Base-by-base conservation (phyloP, 1,140 invertebrate species). In the Zaprionus vittiger region DNA sequence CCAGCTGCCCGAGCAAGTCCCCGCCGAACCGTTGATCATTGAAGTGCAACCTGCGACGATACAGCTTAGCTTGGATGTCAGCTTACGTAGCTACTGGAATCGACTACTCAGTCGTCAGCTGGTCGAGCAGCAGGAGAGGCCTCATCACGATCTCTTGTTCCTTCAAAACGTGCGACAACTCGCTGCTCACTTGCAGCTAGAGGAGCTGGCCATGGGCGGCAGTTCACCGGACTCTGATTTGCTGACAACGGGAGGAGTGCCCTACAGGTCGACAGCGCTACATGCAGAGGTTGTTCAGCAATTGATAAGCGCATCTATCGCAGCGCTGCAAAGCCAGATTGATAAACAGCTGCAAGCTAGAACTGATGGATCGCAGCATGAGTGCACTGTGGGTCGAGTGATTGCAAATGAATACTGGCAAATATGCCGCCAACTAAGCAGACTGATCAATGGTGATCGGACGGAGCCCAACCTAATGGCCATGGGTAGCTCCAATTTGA, bases 201-300 rank as follows among this genome's bases (percentile, higher is more conserved):
- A 89, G 14, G 37, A 76, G 11, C 34, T 77, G 9, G 47, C 70
- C 7, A 66, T 69, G 0, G 75, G 65, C 1, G 41, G 26, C 57
- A 71, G 11, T 38, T 84, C 1, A 65, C 80, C 15, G 57, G 74
- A 56, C 71, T 79, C 2, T 55, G 64, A 5, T 22, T 26, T 89
- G 17, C 41, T 89, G 14, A 89, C 85, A 20, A 89, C 84, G 0
- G 81, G 81, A 1, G 84, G 84, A 1, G 72, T 84, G 34, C 55
- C 81, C 1, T 89, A 84, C n/a, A 62, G 49, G 41, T 31, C 49
- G 4, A 74, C 75, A 0, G 26, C n/a, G 5, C 17, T 90, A 20
- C 49, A 34, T 26, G 38, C n/a, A 9, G 17, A 60, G 17, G 62
- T 59, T 5, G 64, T 90, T 2, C 28, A 24, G 12, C 54, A 49